Evolutionary conservation across 1,140 invertebrate species (phyloP).

Genomic region (Acromyrmex echinatior): DNA sequence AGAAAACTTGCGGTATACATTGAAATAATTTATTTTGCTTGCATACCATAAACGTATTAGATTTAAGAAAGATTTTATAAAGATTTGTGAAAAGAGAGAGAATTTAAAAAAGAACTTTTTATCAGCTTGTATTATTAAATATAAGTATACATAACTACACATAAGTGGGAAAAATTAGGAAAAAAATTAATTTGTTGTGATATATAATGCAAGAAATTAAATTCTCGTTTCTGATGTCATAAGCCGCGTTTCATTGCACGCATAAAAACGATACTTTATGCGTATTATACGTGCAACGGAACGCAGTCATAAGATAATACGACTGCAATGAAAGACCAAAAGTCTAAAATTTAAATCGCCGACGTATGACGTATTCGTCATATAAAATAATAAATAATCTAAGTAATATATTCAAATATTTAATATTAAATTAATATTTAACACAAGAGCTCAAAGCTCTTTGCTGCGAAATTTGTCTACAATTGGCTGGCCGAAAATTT

Average conservation of each 20-base stretch:
- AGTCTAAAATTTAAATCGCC: background rate
- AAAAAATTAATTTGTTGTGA: constrained; percentile 4
- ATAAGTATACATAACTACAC: too few species aligned
- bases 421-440: constrained; percentile 22
- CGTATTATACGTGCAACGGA: too few species aligned
- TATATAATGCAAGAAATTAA: background rate
- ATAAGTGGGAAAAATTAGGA: background rate
- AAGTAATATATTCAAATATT: background rate
- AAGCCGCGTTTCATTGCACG: too few species aligned
- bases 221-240: constrained; percentile 3
- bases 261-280: too few species aligned
- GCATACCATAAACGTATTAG: background rate
- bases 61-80: background rate
- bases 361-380: constrained; percentile 8
- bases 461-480: background rate
- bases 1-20: background rate
- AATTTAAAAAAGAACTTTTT: background rate
- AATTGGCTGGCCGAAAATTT: background rate
- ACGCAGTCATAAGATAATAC: too few species aligned
- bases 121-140: constrained; percentile 5
- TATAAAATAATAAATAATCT: constrained; percentile 9
- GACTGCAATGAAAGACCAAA: background rate
- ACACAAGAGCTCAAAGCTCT: background rate
- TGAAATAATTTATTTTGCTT: background rate
- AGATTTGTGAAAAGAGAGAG: background rate